phyloP scores from a whole-genome alignment of 2,888 invertebrate genomes.

The Autographa pulchrina region DNA sequence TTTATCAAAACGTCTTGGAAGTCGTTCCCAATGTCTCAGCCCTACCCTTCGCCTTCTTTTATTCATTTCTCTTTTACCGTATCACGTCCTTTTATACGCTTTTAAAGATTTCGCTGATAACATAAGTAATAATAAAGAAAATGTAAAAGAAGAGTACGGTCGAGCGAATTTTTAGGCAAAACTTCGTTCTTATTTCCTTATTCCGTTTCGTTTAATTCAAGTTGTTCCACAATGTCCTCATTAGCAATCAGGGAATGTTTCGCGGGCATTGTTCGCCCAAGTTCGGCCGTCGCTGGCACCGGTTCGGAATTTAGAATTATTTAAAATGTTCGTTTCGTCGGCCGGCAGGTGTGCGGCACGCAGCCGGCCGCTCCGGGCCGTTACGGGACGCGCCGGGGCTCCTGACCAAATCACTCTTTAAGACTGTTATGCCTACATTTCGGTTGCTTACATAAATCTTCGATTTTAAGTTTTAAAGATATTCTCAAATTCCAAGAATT shows the following conservation, averaged over 20 bases:
- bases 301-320: constrained; percentile 82
- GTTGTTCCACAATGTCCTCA: constrained; percentile 84
- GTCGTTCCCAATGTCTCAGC: constrained; percentile 38
- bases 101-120: constrained; percentile 45
- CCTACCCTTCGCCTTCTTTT: constrained; percentile 37
- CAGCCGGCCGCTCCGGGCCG: constrained; percentile 48
- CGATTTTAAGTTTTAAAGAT: not conserved
- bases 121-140: constrained; percentile 60
- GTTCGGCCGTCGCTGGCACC: constrained; percentile 81
- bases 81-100: constrained; percentile 41
- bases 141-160: constrained; percentile 61
- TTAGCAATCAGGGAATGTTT: constrained; percentile 86
- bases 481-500: not conserved
- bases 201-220: constrained; percentile 80
- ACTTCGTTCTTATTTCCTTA: constrained; percentile 70
- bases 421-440: constrained; percentile 63
- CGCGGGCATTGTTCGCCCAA: constrained; percentile 81
- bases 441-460: constrained; percentile 34
- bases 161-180: constrained; percentile 63
- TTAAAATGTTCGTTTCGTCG: constrained; percentile 74
- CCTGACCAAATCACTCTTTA: constrained; percentile 66
- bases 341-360: constrained; percentile 75
- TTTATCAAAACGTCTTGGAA: constrained; percentile 47
- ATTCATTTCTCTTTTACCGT: constrained; percentile 43
- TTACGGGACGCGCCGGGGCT: constrained; percentile 51